These are phyloP conservation scores for Notamacropus eugenii DNA, from an alignment of 2,797 vertebrate genomes.

Conservation along the genomic window DNA sequence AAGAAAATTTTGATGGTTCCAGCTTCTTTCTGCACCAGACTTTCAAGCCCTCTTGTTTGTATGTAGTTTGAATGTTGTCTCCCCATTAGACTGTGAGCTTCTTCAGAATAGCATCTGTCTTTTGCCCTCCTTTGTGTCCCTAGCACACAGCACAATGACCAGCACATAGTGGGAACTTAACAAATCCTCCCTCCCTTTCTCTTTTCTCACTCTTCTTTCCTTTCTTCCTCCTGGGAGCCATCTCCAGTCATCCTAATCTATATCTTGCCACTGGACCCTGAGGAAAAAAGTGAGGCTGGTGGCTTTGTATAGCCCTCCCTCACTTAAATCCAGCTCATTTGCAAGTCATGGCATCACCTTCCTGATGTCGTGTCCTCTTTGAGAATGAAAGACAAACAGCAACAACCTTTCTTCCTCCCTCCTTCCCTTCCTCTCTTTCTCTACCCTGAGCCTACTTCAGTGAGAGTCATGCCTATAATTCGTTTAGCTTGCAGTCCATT, in stretches of 20 bases:
- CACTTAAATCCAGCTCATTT: too few relatives aligned
- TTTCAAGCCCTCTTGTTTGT: not conserved
- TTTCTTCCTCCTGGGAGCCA: not conserved
- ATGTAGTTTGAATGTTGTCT: not conserved
- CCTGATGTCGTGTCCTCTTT: too few relatives aligned
- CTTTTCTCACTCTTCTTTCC: not conserved
- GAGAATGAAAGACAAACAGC: too few relatives aligned
- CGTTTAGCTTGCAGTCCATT: not conserved
- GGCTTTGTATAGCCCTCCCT: too few relatives aligned
- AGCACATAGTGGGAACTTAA: not conserved
- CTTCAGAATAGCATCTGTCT: not conserved
- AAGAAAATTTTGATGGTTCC: not conserved
- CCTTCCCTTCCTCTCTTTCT: not conserved
- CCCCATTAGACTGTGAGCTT: not conserved
- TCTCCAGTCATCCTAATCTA: too few relatives aligned
- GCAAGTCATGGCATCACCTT: too few relatives aligned
- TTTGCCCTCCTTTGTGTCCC: not conserved
- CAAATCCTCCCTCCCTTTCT: not conserved
- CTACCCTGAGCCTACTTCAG: not conserved
- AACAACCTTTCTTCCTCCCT: not conserved
- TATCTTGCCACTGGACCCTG: too few relatives aligned
- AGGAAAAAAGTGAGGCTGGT: too few relatives aligned
- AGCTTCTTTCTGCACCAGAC: not conserved
- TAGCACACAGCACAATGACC: not conserved
- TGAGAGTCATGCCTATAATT: not conserved